phyloP scores from a whole-genome alignment of 37 sponge, comb jelly and placozoan species.

The Lycopodina hypogea region DNA sequence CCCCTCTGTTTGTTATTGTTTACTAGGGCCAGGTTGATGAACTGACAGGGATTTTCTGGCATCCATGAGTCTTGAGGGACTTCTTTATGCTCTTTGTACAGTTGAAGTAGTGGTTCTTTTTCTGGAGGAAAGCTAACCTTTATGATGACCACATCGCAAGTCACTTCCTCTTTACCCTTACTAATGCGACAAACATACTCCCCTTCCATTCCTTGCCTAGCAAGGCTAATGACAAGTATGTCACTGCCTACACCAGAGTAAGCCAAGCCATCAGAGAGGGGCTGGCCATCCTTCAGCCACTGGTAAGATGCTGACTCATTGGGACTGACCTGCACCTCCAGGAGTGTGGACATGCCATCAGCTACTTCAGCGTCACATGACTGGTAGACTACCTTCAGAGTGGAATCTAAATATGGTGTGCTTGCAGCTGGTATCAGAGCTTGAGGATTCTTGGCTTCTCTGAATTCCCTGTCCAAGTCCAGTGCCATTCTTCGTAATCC shows the following conservation, averaged over 20 bases:
- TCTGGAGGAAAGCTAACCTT: neutral
- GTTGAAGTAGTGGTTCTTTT: neutral
- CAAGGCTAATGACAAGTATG: no score
- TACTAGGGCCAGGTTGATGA: constrained; percentile 34
- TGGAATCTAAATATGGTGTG: no score
- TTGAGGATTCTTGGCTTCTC: no score
- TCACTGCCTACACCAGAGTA: neutral
- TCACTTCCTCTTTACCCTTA: neutral
- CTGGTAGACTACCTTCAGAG: no score
- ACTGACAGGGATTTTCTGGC: neutral
- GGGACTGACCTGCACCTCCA: neutral
- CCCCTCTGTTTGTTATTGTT: neutral
- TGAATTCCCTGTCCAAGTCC: no score
- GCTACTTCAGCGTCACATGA: neutral
- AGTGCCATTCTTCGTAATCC: no score
- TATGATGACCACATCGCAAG: neutral
- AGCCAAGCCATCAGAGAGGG: neutral
- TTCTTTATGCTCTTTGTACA: constrained; percentile 19
- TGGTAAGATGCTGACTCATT: neutral
- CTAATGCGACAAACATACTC: neutral
- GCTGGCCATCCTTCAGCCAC: neutral
- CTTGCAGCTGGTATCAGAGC: no score
- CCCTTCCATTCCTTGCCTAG: neutral
- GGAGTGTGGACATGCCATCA: neutral
- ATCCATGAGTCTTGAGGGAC: constrained; percentile 28